Percentiles rank a stretch among this genome's conserved stretches.
Evolutionary conservation across 1,140 invertebrate species (phyloP).

Genomic region (Drosophila sucinea): DNA sequence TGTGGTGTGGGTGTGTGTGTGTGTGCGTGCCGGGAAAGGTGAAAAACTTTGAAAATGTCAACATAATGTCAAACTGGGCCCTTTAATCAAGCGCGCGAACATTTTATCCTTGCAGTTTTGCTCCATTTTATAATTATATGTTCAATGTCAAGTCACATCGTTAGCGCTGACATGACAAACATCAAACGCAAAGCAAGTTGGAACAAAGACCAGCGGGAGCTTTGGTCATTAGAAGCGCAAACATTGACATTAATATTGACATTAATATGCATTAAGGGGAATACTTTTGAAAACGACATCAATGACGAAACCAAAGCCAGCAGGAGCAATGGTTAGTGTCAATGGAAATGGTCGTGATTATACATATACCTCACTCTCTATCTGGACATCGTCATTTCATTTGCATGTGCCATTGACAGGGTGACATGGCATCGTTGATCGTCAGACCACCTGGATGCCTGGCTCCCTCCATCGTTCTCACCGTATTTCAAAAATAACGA

Average conservation of each 20-base stretch:
- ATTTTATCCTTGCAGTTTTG: conserved; percentile 19
- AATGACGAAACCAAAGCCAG: conserved; percentile 54
- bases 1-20: not conserved
- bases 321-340: not conserved
- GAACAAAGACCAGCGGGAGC: conserved; percentile 36
- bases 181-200: conserved; percentile 50
- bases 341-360: conserved; percentile 30
- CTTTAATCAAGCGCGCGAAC: conserved; percentile 63
- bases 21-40: not conserved
- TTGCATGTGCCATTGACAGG: conserved; percentile 51
- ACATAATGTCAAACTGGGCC: conserved; percentile 61
- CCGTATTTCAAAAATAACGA: too few species aligned
- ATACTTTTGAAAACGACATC: conserved; percentile 74
- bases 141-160: conserved; percentile 61
- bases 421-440: conserved; percentile 22
- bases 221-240: conserved; percentile 73
- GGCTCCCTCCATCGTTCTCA: too few species aligned
- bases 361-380: conserved; percentile 16
- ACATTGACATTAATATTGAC: conserved; percentile 81
- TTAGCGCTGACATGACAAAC: conserved; percentile 59
- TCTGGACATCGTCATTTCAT: conserved; percentile 37
- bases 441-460: too few species aligned
- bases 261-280: conserved; percentile 78
- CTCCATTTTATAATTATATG: conserved; percentile 65
- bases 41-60: conserved; percentile 73